Evolutionary conservation across 2,113 vertebrate genomes (phyloP).

Genomic region (Oryzias celebensis): DNA sequence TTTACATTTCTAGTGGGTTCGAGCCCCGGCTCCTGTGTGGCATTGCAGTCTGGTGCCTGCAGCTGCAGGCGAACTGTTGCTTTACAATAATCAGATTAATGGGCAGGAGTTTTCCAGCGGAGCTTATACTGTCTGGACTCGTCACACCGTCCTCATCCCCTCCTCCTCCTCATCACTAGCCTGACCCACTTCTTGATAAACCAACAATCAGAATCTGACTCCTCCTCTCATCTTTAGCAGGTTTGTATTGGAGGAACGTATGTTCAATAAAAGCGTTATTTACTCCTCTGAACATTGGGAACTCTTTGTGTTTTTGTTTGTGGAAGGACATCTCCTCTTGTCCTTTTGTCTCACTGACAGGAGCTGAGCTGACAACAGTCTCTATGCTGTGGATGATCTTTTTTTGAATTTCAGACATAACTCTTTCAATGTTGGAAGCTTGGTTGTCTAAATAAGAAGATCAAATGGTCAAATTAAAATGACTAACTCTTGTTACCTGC

Average conservation of each 20-base stretch:
- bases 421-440: too few relatives aligned
- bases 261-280: not conserved
- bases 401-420: too few relatives aligned
- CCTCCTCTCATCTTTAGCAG: constrained; percentile 10
- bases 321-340: too few relatives aligned
- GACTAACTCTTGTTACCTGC: too few relatives aligned
- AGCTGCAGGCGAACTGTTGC: constrained; percentile 43
- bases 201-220: constrained; percentile 20
- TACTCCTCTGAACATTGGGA: not conserved
- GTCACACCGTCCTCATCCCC: constrained; percentile 28
- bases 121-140: constrained; percentile 64
- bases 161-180: constrained; percentile 20
- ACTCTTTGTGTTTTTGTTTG: not conserved
- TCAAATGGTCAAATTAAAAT: too few relatives aligned
- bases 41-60: constrained; percentile 5
- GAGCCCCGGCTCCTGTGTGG: constrained; percentile 2
- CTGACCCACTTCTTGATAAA: constrained; percentile 69
- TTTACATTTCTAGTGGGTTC: not conserved
- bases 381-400: too few relatives aligned
- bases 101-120: constrained; percentile 63
- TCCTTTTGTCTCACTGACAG: too few relatives aligned
- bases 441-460: too few relatives aligned
- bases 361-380: too few relatives aligned
- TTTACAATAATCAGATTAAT: constrained; percentile 79
- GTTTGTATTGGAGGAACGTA: not conserved